Evolutionary conservation across 2,888 invertebrate species (phyloP), one percentile per base, ranked within the genome.

Genomic region (Plusia festucae): DNA sequence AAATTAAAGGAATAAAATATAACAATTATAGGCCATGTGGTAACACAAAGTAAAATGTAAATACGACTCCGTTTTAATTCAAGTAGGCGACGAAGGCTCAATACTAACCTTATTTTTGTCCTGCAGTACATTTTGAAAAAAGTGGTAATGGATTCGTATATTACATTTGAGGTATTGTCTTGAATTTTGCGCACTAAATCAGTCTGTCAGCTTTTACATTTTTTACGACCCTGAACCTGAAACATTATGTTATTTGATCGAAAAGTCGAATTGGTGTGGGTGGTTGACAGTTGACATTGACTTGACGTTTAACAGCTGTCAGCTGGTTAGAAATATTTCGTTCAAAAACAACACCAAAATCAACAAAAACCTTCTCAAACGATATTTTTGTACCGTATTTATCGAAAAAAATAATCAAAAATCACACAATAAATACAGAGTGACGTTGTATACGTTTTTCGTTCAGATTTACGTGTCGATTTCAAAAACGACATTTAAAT

Each of bases 51-150:
- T 7, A n/a, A 30, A 30, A 6, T n/a, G 5, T n/a, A n/a, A 40
- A n/a, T n/a, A 40, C n/a, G 6, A 40, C 34, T 34, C 4, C 34
- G 34, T 34, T 40, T 40, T 40, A 15, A 40, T 5, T 6, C n/a
- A 40, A n/a, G 30, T 9, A 30, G 9, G 9, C 9, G 30, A 30
- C 8, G 40, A n/a, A 55, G 20, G 59, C 20, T 34, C 22, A 34
- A 22, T 51, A 71, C 79, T 69, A 53, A 95, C 95, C 91, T 89
- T 85, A 91, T 86, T 88, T 90, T 91, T n/a, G 93, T 79, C 72
- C 90, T 88, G 76, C 88, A 90, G 85, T 93, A 95, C 95, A 95
- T 95, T 67, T 55, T 54, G 40, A 24, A 58, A 27, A 53, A 58
- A 57, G 54, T 8, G 46, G 61, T 55, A 67, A 69, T 60, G 18